These are phyloP conservation scores for Hycleus phaleratus DNA, from an alignment of 1,140 invertebrate genomes.

Conservation along the genomic window DNA sequence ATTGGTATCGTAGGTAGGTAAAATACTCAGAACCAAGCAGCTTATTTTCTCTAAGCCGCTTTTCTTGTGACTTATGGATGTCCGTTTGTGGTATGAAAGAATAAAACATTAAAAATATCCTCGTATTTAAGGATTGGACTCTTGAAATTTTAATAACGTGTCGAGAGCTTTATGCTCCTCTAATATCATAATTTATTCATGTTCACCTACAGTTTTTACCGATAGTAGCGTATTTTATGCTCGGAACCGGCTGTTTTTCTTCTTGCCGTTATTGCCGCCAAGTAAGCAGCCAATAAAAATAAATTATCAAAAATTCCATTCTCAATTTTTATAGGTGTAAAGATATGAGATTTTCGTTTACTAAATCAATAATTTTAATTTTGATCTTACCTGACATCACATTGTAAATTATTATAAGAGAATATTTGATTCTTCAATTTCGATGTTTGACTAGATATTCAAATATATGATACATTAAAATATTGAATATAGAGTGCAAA, in stretches of 20 bases:
- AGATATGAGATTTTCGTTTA: too few relatives aligned
- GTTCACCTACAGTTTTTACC: conserved; percentile 12
- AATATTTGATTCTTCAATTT: too few relatives aligned
- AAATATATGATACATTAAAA: too few relatives aligned
- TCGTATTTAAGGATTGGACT: conserved; percentile 17
- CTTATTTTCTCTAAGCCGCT: conserved; percentile 22
- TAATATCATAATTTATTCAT: conserved; percentile 22
- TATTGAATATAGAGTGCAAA: too few relatives aligned
- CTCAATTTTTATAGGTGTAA: too few relatives aligned
- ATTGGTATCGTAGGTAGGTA: too few relatives aligned
- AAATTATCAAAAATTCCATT: too few relatives aligned
- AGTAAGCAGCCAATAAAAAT: too few relatives aligned
- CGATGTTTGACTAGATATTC: too few relatives aligned
- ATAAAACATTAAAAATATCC: conserved; percentile 23
- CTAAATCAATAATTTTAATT: too few relatives aligned
- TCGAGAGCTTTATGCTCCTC: conserved; percentile 18
- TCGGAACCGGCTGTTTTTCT: conserved; percentile 11
- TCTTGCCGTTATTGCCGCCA: conserved; percentile 9
- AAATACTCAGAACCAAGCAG: conserved; percentile 3
- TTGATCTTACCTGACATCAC: too few relatives aligned
- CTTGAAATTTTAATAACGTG: conserved; percentile 27
- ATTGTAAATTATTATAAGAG: too few relatives aligned
- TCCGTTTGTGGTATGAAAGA: conserved; percentile 18
- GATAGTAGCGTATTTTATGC: conserved; percentile 16
- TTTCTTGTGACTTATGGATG: conserved; percentile 24